Base-by-base conservation (phyloP, 2,113 vertebrate genomes). In the Cromileptes altivelis region DNA sequence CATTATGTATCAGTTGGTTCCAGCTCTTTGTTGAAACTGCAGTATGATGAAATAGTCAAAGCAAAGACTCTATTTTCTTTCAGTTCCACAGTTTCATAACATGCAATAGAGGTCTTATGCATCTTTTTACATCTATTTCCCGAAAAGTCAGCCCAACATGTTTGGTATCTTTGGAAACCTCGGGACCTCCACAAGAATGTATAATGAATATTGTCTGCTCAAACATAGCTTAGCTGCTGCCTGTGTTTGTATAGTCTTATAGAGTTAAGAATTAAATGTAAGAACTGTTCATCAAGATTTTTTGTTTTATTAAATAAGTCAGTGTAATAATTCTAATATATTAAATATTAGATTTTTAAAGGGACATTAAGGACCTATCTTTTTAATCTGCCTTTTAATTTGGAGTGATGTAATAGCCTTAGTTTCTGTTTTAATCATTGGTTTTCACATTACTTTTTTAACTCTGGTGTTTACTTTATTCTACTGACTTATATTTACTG, bases 11-110 rank as follows among this genome's bases (percentile, higher is more conserved):
- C 10, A 58, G 27, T 21, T 61, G 14, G 15, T 75, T 61, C 14
- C 21, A 58, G 61, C 42, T 64, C 53, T 67, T 25, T 80, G 61
- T 33, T 47, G 13, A 75, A 81, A n/a, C 71, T 40, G 6, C 72
- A 69, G 18, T 53, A 25, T 25, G 63, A 23, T 19, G 9, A 77
- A 76, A 82, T 13, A 49, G 63, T 60, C 42, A 72, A 70, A 62
- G 12, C 45, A 76, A 42, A 62, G 27, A 27, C 17, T 6, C 42
- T 21, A 12, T 10, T 6, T 13, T 25, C 40, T 42, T 30, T 3
- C 10, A 14, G 42, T 49, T 75, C n/a, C 37, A 50, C 40, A 15
- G 13, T 55, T 33, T 1, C 19, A 25, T 49, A 70, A 17, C 12
- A 56, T 55, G 19, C 9, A 49, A 10, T 23, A n/a, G 23, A 61